These are phyloP conservation scores for Phaethon lepturus DNA, from an alignment of 2,113 vertebrate genomes.

Conservation along the genomic window DNA sequence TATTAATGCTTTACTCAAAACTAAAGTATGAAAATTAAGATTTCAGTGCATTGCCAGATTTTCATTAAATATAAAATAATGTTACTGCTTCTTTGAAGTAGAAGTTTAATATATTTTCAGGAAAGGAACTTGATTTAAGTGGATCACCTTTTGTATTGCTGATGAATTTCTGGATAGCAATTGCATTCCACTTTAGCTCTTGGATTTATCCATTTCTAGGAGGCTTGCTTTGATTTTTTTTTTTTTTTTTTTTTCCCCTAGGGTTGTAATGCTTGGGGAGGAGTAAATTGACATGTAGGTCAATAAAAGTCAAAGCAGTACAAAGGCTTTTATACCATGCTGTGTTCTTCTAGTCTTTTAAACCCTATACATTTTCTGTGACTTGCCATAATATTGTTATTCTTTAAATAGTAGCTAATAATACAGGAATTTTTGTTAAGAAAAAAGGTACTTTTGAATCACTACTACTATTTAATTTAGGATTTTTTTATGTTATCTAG, in stretches of 20 bases:
- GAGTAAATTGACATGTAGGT: constrained; percentile 49
- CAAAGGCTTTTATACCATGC: constrained; percentile 44
- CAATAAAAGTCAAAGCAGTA: constrained; percentile 36
- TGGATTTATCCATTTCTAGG: constrained; percentile 18
- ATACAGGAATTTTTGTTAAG: background rate
- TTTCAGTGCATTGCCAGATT: background rate
- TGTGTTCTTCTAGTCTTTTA: constrained; percentile 39
- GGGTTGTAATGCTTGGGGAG: constrained; percentile 40
- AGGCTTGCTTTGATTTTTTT: constrained; percentile 13
- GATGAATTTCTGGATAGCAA: background rate
- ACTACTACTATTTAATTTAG: background rate
- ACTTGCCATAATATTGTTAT: background rate
- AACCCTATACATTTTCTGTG: background rate
- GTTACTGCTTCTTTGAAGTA: background rate
- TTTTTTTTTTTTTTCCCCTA: background rate
- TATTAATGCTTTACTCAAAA: background rate
- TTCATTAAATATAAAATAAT: background rate
- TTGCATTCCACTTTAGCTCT: background rate
- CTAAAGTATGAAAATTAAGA: background rate
- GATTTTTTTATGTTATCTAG: background rate
- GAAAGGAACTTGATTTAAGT: background rate
- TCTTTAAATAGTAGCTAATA: background rate
- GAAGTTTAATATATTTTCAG: background rate
- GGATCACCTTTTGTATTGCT: background rate
- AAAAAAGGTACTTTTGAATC: background rate